phyloP scores from a whole-genome alignment of 2,113 vertebrate species.

The Xenopus borealis region DNA sequence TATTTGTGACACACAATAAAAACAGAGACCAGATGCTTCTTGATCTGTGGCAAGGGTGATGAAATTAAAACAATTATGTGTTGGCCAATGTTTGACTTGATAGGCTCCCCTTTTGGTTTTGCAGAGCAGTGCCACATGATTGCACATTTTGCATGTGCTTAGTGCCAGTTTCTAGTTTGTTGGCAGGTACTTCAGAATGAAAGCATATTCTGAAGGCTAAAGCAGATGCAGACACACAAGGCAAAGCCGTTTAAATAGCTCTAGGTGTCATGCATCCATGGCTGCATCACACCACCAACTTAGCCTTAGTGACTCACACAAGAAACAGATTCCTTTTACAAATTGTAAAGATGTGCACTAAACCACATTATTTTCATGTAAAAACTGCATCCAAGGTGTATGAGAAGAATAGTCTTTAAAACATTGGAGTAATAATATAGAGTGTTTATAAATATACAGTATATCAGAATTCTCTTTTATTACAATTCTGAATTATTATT shows the following conservation, averaged over 20 bases:
- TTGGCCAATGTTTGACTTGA: not conserved
- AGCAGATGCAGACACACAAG: constrained; percentile 1
- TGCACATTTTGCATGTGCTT: constrained; percentile 16
- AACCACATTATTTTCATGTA: not conserved
- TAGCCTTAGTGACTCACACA: not conserved
- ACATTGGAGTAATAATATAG: not conserved
- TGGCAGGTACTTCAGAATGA: constrained; percentile 6
- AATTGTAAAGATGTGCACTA: not conserved
- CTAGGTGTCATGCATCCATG: not conserved
- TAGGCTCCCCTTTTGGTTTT: not conserved
- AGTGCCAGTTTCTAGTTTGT: constrained; percentile 10
- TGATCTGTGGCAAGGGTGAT: not conserved
- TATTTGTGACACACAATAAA: not conserved
- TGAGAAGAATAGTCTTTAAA: not conserved
- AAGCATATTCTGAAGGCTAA: not conserved
- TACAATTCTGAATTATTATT: no score
- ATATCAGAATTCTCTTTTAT: no score
- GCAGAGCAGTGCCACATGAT: constrained; percentile 15
- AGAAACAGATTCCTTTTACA: not conserved
- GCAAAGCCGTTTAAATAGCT: not conserved
- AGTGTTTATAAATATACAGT: not conserved
- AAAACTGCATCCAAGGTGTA: not conserved
- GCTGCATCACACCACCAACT: not conserved
- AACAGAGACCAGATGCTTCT: constrained; percentile 7
- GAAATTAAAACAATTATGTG: constrained; percentile 3